Evolutionary conservation across 2,113 vertebrate genomes (phyloP).

Genomic region (Otocyon megalotis): DNA sequence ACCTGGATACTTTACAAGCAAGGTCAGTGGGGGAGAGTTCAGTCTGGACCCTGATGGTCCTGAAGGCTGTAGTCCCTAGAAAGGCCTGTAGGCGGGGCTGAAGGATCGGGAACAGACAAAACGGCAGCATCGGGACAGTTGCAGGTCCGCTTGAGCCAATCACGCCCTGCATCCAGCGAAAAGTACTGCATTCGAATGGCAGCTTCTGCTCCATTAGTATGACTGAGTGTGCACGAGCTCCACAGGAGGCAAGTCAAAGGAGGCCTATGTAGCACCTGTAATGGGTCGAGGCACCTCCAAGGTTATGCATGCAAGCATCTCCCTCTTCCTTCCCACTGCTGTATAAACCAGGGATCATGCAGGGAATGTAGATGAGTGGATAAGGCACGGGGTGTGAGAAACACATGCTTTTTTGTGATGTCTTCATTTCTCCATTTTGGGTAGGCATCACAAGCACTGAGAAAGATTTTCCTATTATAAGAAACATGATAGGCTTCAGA

Average conservation of each 20-base stretch:
- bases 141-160: rapidly evolving
- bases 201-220: not conserved
- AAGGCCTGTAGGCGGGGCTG: constrained; percentile 50
- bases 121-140: rapidly evolving
- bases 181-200: rapidly evolving
- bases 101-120: constrained; percentile 51
- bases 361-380: not conserved
- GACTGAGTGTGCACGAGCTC: not conserved
- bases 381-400: not conserved
- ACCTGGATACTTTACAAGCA: not conserved
- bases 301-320: not conserved
- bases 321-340: not conserved
- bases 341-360: not conserved
- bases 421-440: not conserved
- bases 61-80: constrained; percentile 13
- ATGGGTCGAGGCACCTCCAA: not conserved
- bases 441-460: not conserved
- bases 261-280: not conserved
- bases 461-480: not conserved
- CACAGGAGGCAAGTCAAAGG: no score
- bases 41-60: not conserved
- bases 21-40: rapidly evolving
- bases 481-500: not conserved
- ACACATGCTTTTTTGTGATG: rapidly evolving
- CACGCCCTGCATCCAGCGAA: rapidly evolving